Evolutionary conservation across 2,888 invertebrate species (phyloP).

Genomic region (Camptogramma bilineatum): DNA sequence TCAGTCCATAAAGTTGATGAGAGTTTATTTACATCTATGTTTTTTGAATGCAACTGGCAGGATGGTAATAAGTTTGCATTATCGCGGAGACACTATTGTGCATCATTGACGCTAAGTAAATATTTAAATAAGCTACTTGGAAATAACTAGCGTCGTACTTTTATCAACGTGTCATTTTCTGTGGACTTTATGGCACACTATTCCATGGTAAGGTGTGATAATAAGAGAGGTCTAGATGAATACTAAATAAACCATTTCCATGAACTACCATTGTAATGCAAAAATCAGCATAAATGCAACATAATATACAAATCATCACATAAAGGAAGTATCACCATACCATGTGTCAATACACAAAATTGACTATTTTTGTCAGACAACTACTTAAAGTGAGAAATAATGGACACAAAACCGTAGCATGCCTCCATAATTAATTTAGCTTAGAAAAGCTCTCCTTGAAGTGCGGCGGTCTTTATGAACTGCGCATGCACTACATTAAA

Average conservation of each 20-base stretch:
- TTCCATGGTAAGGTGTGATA: background rate
- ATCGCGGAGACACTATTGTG: background rate
- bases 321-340: too few relatives aligned
- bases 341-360: too few relatives aligned
- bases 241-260: background rate
- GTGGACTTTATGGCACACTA: background rate
- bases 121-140: background rate
- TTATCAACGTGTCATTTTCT: background rate
- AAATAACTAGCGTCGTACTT: background rate
- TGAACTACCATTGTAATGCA: background rate
- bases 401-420: background rate
- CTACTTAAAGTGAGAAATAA: background rate
- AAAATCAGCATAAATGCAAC: too few relatives aligned
- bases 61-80: background rate
- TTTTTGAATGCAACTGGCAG: conserved; percentile 11
- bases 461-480: conserved; percentile 55
- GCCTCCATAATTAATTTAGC: conserved; percentile 41
- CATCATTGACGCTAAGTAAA: background rate
- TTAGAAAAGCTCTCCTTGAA: conserved; percentile 38
- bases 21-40: conserved; percentile 23
- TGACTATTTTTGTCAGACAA: too few relatives aligned
- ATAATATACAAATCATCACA: too few relatives aligned
- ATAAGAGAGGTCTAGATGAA: background rate
- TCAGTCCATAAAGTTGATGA: conserved; percentile 65
- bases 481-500: conserved; percentile 66